phyloP scores from a whole-genome alignment of 2,888 invertebrate genomes.

The Lasioglossum lativentre region DNA sequence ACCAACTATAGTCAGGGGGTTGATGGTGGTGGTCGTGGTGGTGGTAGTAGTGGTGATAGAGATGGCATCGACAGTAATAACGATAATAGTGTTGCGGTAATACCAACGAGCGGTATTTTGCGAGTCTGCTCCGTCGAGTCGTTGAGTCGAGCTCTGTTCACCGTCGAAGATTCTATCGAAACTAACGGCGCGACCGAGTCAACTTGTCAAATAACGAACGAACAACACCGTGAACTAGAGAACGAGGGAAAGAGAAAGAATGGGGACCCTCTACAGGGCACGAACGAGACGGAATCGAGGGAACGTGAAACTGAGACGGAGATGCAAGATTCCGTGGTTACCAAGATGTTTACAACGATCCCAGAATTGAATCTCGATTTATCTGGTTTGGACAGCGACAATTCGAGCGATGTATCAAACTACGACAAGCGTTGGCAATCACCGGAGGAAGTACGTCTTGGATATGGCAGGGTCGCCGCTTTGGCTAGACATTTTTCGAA shows the following conservation, averaged over 20 bases:
- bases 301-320: background rate
- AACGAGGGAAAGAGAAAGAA: background rate
- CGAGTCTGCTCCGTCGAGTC: constrained; percentile 1
- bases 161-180: background rate
- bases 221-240: background rate
- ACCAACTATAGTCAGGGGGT: background rate
- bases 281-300: background rate
- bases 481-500: constrained; percentile 89
- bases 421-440: constrained; percentile 88
- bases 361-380: constrained; percentile 83
- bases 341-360: constrained; percentile 72
- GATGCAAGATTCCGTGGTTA: background rate
- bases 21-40: background rate
- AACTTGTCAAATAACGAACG: background rate
- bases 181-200: background rate
- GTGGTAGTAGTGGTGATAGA: background rate
- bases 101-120: no score
- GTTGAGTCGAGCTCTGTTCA: background rate
- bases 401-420: constrained; percentile 74
- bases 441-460: constrained; percentile 89
- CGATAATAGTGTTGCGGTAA: no score
- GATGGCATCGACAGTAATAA: background rate
- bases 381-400: constrained; percentile 80
- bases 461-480: constrained; percentile 90
- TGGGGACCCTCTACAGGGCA: background rate